These are phyloP conservation scores for Indicator maculatus DNA, from an alignment of 2,113 vertebrate genomes.

Conservation along the genomic window DNA sequence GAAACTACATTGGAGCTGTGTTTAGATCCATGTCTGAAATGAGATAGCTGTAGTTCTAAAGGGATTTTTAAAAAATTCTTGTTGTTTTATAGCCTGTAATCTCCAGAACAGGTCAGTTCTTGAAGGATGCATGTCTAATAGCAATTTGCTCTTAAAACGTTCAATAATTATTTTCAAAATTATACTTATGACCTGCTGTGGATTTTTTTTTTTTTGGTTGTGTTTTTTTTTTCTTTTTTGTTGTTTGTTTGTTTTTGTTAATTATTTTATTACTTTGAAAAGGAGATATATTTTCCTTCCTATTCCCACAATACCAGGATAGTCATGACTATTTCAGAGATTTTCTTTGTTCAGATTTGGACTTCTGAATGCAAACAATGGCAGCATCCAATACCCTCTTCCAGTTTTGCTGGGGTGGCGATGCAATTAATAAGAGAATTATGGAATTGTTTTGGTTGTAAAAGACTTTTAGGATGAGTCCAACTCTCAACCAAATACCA, in stretches of 20 bases:
- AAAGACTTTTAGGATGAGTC: too few species aligned
- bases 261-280: background rate
- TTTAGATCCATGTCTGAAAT: background rate
- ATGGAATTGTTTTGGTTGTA: too few species aligned
- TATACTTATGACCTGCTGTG: background rate
- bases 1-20: background rate
- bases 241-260: too few species aligned
- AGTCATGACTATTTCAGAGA: conserved; percentile 12
- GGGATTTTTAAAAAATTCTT: background rate
- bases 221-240: background rate
- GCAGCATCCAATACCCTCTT: background rate
- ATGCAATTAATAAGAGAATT: background rate
- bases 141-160: conserved; percentile 8
- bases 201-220: background rate
- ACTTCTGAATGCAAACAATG: background rate
- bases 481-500: too few species aligned
- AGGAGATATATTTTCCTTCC: background rate
- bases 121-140: background rate
- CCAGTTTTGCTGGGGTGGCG: background rate
- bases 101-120: background rate
- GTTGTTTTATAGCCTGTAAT: background rate
- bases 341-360: background rate
- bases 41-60: background rate
- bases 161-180: background rate
- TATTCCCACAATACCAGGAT: background rate